Evolutionary conservation across 2,888 invertebrate species (phyloP), one percentile per base, ranked within the genome.

Genomic region (Phortica magna): DNA sequence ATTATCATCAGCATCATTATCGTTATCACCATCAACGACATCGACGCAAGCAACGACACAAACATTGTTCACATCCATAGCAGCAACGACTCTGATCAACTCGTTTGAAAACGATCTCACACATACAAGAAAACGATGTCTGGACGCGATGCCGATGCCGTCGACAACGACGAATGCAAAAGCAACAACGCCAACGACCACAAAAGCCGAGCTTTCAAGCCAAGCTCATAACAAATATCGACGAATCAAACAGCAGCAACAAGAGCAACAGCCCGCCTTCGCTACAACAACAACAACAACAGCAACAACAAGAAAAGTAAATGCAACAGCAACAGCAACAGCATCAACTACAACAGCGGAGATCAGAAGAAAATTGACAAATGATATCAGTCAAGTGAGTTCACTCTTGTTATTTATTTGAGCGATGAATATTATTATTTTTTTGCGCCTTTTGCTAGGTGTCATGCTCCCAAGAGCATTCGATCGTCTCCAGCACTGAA

Each of bases 91-190:
- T 71, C 39, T 17, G 72, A 19, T 17, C 55, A 68, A 10, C 91
- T 90, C 2, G 82, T 14, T 12, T 12, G 48, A 48, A 90, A 12
- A 3, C 12, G 9, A 31, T 22, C 61, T 61, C 61, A 61, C 19
- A 22, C 61, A 22, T 14, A 14, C 61, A 19, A 61, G 22, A 9
- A 61, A 19, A 61, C 61, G 19, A 31, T 14, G 14, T 61, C 61
- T 12, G 2, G 5, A 31, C 31, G 31, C 31, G 31, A 48, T 48
- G 48, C 48, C 48, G 9, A 48, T 48, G 48, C 73, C 19, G 75
- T 74, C 41, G 22, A 55, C 82, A 73, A 74, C 43, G 42, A 42
- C 1, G 65, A 80, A 31, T 19, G 19, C 14, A 14, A 65, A 64
- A 17, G 10, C 68, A 41, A 53, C 19, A 19, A 73, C 22, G 14